Percentiles rank a stretch among this genome's conserved stretches.
Evolutionary conservation across 2,113 vertebrate genomes (phyloP).

Genomic region (Leptodactylus fuscus): DNA sequence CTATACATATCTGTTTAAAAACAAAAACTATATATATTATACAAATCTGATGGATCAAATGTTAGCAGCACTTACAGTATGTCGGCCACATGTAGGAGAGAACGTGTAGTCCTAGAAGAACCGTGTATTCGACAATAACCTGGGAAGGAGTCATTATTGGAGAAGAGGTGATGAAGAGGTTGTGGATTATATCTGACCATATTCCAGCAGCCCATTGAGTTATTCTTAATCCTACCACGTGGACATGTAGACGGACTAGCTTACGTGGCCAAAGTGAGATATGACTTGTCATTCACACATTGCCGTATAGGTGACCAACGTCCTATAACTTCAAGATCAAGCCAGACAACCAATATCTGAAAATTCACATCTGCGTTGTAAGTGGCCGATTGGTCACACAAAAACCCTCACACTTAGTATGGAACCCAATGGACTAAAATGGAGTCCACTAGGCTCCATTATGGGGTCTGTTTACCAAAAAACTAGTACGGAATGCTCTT

Average conservation of each 20-base stretch:
- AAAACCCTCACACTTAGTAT: no score
- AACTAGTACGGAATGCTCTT: no score
- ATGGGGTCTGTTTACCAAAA: background rate
- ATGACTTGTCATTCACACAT: background rate
- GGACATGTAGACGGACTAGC: background rate
- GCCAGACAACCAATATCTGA: no score
- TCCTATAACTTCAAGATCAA: no score
- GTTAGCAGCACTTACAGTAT: background rate
- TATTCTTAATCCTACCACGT: background rate
- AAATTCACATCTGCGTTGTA: no score
- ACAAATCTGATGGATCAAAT: constrained; percentile 8
- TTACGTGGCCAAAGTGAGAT: background rate
- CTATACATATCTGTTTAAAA: background rate
- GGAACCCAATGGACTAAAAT: no score
- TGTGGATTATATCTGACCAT: background rate
- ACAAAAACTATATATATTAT: background rate
- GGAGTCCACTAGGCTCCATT: no score
- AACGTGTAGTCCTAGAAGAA: background rate
- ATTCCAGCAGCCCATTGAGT: background rate
- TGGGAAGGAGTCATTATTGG: background rate
- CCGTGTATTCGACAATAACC: background rate
- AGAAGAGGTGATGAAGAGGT: background rate
- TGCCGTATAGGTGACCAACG: background rate
- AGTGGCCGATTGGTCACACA: no score
- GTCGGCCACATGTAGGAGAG: background rate